phyloP scores from a whole-genome alignment of 1,140 invertebrate genomes.

The Lepeophtheirus salmonis region DNA sequence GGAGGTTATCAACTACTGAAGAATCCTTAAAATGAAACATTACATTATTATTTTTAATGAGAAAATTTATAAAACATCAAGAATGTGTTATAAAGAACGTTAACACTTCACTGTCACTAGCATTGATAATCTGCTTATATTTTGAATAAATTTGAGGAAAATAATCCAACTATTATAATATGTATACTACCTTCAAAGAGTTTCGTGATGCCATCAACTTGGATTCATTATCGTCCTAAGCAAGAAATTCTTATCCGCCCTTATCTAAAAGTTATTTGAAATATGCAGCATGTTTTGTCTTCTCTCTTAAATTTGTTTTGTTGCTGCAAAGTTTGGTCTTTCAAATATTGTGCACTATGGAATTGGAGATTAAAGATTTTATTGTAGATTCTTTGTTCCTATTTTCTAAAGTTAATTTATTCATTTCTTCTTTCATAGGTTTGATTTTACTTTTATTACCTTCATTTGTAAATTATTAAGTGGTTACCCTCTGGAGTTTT shows the following conservation, averaged over 20 bases:
- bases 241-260: conserved; percentile 4
- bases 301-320: not conserved
- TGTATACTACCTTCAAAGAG: not conserved
- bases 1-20: too few relatives aligned
- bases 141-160: not conserved
- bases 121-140: not conserved
- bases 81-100: not conserved
- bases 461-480: not conserved
- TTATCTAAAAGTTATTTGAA: conserved; percentile 3
- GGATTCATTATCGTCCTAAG: not conserved
- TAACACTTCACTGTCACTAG: not conserved
- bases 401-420: not conserved
- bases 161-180: not conserved
- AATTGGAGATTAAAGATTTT: not conserved
- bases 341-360: not conserved
- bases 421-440: not conserved
- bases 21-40: too few relatives aligned
- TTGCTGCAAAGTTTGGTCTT: not conserved
- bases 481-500: not conserved
- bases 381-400: not conserved
- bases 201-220: not conserved
- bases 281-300: not conserved
- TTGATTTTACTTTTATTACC: not conserved
- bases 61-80: not conserved
- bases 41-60: not conserved